Evolutionary conservation across 2,888 invertebrate genomes (phyloP).

Genomic region (Pilophorus perplexus): DNA sequence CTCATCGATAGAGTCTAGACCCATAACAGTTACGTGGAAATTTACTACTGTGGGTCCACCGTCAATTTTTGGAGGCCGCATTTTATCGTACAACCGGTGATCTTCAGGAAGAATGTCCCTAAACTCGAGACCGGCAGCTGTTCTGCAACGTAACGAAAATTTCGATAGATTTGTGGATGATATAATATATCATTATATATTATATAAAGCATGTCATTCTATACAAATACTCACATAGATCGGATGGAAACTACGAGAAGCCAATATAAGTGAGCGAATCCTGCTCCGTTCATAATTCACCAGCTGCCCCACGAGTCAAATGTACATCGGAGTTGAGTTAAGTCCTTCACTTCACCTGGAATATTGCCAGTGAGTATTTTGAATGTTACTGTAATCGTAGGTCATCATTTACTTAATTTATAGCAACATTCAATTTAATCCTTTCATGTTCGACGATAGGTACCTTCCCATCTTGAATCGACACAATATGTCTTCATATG

Average conservation of each 20-base stretch:
- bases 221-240: background rate
- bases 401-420: too few relatives aligned
- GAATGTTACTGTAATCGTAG: background rate
- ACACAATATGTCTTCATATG: too few relatives aligned
- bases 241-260: background rate
- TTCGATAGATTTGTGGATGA: too few relatives aligned
- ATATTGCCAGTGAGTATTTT: too few relatives aligned
- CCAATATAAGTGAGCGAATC: background rate
- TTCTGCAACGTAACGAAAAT: too few relatives aligned
- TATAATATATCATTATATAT: too few relatives aligned
- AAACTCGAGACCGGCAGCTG: constrained; percentile 62
- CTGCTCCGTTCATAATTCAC: constrained; percentile 9
- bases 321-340: constrained; percentile 5
- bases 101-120: constrained; percentile 83
- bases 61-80: constrained; percentile 87
- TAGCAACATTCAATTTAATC: too few relatives aligned
- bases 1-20: constrained; percentile 91
- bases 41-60: constrained; percentile 83
- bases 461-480: too few relatives aligned
- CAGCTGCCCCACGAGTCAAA: background rate
- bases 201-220: background rate
- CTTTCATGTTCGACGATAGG: too few relatives aligned
- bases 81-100: constrained; percentile 84
- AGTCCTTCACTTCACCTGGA: too few relatives aligned
- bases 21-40: constrained; percentile 93